Evolutionary conservation across 1,140 invertebrate species (phyloP).

Genomic region (Battus philenor): DNA sequence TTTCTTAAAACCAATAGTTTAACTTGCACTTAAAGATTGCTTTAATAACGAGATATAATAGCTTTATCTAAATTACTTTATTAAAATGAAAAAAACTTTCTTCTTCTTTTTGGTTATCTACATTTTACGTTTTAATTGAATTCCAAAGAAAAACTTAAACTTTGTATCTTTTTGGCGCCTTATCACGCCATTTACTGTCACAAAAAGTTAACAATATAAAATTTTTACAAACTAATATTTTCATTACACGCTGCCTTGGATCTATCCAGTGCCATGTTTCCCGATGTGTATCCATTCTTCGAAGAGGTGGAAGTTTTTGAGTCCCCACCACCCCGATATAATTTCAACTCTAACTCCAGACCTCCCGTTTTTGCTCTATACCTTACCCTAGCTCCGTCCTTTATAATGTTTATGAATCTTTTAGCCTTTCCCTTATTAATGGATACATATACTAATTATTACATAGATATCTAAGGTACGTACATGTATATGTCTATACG

Average conservation of each 20-base stretch:
- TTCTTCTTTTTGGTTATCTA: too few species aligned
- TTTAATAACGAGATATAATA: too few species aligned
- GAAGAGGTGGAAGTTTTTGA: slow-evolving; percentile 67
- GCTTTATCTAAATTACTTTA: too few species aligned
- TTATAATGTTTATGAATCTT: slow-evolving; percentile 16
- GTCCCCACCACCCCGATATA: slow-evolving; percentile 52
- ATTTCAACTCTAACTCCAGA: slow-evolving; percentile 34
- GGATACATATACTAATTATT: slow-evolving; percentile 5
- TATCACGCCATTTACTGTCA: too few species aligned
- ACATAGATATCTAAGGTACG: slow-evolving; percentile 11
- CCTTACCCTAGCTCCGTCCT: slow-evolving; percentile 20
- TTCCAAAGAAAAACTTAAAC: too few species aligned
- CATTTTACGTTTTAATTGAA: too few species aligned
- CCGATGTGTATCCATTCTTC: slow-evolving; percentile 67
- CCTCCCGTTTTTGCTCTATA: not conserved
- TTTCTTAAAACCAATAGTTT: too few species aligned
- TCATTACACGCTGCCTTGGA: slow-evolving; percentile 49
- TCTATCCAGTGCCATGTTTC: slow-evolving; percentile 45
- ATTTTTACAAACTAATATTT: slow-evolving; percentile 19
- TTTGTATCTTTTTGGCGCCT: too few species aligned
- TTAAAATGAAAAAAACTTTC: too few species aligned
- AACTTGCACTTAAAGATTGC: too few species aligned
- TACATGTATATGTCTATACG: not conserved
- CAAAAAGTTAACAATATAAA: slow-evolving; percentile 16
- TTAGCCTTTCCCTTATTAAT: not conserved